Percentiles rank a stretch among this genome's conserved stretches.
Conservation (phyloP, 2,797 vertebrate species). For the Streptopelia turtur region DNA sequence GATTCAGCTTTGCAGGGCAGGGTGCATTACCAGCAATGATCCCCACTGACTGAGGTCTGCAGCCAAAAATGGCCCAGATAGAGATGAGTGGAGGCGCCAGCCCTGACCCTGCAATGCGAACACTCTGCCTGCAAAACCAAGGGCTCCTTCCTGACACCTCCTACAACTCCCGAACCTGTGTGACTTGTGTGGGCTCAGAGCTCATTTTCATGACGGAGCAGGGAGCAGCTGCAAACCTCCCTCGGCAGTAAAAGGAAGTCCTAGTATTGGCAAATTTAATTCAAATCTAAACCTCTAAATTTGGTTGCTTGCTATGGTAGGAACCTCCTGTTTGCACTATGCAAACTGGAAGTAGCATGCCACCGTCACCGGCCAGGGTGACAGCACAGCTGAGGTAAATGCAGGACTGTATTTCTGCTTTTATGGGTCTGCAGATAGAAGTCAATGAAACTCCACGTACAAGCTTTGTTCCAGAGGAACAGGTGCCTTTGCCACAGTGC, state of each 20-base stretch:
- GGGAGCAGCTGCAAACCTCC: slow-evolving; percentile 84
- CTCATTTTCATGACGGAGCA: slow-evolving; percentile 87
- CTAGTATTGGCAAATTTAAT: slow-evolving; percentile 92
- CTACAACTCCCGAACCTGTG: slow-evolving; percentile 11
- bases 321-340: slow-evolving; percentile 87
- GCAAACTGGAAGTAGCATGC: slow-evolving; percentile 82
- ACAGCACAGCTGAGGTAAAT: background rate
- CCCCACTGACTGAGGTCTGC: background rate
- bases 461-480: background rate
- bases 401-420: background rate
- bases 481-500: background rate
- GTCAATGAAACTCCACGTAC: rapidly evolving
- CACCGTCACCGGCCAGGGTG: slow-evolving; percentile 7
- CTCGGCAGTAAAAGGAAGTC: slow-evolving; percentile 87
- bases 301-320: slow-evolving; percentile 87
- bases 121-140: background rate
- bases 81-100: background rate
- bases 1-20: background rate
- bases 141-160: slow-evolving; percentile 19
- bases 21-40: rapidly evolving
- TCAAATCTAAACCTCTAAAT: slow-evolving; percentile 96
- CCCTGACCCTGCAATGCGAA: background rate
- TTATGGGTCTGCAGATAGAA: background rate
- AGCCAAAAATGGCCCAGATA: background rate
- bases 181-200: slow-evolving; percentile 69